A percentile compares a stretch with the other conserved stretches of the same genome.
Conservation (phyloP, 2,113 vertebrate species). For the Clarias magur region DNA sequence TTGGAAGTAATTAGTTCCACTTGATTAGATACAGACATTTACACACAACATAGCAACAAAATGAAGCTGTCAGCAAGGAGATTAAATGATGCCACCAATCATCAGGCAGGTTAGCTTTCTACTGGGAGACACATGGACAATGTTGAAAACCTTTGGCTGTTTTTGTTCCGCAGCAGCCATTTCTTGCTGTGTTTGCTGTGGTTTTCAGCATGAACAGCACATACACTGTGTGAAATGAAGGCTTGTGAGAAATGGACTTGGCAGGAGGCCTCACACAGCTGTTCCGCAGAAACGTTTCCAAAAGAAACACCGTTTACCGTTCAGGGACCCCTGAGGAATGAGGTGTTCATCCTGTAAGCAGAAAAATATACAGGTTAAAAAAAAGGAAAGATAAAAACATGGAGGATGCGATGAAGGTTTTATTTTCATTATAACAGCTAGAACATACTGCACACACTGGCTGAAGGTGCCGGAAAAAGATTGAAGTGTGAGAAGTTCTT, state of each 20-base stretch:
- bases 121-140: conserved; percentile 24
- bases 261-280: conserved; percentile 55
- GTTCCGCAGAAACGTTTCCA: conserved; percentile 52
- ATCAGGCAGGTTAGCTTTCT: conserved; percentile 13
- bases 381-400: background rate
- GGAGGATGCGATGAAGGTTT: conserved; percentile 12
- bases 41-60: conserved; percentile 25
- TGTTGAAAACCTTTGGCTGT: conserved; percentile 25
- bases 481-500: background rate
- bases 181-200: conserved; percentile 33
- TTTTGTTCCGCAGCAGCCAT: conserved; percentile 1
- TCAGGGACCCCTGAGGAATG: conserved; percentile 17
- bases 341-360: conserved; percentile 35
- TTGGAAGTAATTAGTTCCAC: conserved; percentile 5
- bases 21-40: conserved; percentile 14
- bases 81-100: background rate
- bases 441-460: background rate
- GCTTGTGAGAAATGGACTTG: conserved; percentile 30
- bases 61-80: background rate
- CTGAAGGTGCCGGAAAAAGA: background rate
- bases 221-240: conserved; percentile 40
- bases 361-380: background rate
- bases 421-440: conserved; percentile 15
- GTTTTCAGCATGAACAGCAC: conserved; percentile 22
- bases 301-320: conserved; percentile 39